Percentiles rank a stretch among this genome's conserved stretches.
Conservation (phyloP, 2,888 invertebrate species). For the Acanthoscelides obtectus region DNA sequence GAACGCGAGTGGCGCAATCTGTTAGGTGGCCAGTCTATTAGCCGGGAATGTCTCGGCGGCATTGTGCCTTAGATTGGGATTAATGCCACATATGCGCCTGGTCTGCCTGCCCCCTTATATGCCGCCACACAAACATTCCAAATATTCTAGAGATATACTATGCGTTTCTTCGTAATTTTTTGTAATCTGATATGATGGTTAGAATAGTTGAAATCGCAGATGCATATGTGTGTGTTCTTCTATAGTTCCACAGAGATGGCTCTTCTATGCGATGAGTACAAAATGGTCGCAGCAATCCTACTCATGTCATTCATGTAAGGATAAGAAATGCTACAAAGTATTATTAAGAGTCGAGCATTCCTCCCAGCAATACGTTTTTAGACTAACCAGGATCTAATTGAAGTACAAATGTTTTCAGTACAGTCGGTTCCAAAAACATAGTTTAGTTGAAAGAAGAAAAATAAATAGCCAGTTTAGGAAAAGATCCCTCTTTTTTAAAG, state of each 20-base stretch:
- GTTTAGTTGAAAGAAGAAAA: too few species aligned
- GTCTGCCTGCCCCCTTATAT: constrained; percentile 33
- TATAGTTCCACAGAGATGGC: not conserved
- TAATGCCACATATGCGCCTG: constrained; percentile 37
- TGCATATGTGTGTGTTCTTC: not conserved
- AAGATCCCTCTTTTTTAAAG: too few species aligned
- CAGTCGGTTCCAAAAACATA: too few species aligned
- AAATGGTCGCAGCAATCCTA: too few species aligned
- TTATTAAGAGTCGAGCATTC: too few species aligned
- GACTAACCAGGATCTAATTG: too few species aligned
- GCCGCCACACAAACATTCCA: constrained; percentile 40
- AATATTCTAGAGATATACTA: constrained; percentile 28
- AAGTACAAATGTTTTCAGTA: too few species aligned
- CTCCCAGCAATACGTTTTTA: too few species aligned
- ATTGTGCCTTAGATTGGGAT: constrained; percentile 43
- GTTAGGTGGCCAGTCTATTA: constrained; percentile 46
- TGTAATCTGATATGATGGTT: not conserved
- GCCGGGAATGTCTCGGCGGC: constrained; percentile 43
- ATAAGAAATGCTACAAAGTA: too few species aligned
- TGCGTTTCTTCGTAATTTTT: not conserved
- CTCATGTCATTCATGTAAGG: too few species aligned
- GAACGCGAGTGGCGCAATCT: constrained; percentile 44
- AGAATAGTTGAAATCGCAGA: not conserved
- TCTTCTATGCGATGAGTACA: too few species aligned
- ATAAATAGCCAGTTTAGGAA: too few species aligned